Evolutionary conservation across 2,797 vertebrate species (phyloP).

Genomic region (Phalanger gymnotis): DNA sequence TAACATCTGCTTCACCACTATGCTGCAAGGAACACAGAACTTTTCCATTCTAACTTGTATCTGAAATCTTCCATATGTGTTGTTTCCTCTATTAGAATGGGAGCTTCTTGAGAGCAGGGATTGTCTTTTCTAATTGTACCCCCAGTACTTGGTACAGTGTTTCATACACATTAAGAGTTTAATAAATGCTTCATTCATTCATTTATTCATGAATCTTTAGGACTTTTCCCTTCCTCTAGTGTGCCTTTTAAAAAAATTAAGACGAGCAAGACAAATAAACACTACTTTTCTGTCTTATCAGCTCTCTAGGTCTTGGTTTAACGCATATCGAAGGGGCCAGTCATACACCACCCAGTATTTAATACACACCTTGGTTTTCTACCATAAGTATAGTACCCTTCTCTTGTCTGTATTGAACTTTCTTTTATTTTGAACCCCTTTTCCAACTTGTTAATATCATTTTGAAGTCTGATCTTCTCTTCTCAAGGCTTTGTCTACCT

Average conservation of each 20-base stretch:
- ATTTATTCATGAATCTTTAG: neutral
- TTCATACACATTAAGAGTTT: neutral
- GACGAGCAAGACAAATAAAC: neutral
- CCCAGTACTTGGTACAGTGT: neutral
- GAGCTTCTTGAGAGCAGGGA: neutral
- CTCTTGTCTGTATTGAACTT: conserved; percentile 53
- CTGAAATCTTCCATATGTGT: neutral
- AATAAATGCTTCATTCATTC: neutral
- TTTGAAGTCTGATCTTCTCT: conserved; percentile 54
- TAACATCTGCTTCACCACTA: neutral
- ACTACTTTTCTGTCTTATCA: neutral
- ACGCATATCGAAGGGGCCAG: neutral
- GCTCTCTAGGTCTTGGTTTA: neutral
- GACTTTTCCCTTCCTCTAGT: neutral
- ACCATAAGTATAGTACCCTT: neutral
- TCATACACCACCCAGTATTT: conserved; percentile 44
- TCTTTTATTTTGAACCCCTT: conserved; percentile 48
- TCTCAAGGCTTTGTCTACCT: conserved; percentile 16
- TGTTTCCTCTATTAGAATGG: neutral
- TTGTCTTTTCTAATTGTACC: neutral
- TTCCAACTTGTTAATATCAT: conserved; percentile 30
- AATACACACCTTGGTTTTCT: conserved; percentile 45
- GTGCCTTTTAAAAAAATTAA: neutral
- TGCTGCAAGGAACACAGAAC: neutral
- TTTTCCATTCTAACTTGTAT: neutral